These are phyloP conservation scores for Galago senegalensis DNA, from an alignment of 2,797 vertebrate species.

Conservation along the genomic window DNA sequence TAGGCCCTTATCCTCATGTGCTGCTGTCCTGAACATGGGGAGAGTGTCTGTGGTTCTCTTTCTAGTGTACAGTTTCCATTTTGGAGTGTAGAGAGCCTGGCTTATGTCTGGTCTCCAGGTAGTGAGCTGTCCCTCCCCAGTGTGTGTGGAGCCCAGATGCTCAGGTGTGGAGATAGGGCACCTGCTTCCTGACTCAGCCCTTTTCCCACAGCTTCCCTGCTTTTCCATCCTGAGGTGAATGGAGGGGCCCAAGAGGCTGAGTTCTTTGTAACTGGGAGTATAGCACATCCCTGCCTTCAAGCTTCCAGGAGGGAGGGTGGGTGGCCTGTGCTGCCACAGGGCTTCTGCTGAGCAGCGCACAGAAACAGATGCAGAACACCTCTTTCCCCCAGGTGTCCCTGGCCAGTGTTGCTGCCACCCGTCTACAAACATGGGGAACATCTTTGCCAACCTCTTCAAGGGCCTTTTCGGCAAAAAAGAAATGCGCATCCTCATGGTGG, in stretches of 20 bases:
- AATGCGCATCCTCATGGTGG: slow-evolving; percentile 99
- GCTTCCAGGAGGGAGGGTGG: neutral
- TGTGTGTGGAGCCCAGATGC: neutral
- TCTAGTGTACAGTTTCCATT: neutral
- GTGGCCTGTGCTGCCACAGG: neutral
- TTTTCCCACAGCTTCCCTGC: neutral
- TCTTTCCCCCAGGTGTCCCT: slow-evolving; percentile 86
- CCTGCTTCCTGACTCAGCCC: neutral
- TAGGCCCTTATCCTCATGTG: neutral
- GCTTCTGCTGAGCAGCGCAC: neutral
- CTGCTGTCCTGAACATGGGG: neutral
- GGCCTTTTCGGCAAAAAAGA: slow-evolving; percentile 97
- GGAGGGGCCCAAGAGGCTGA: neutral
- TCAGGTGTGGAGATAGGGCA: neutral
- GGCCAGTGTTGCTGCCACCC: slow-evolving; percentile 82
- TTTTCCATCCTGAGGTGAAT: neutral
- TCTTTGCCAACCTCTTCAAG: slow-evolving; percentile 94
- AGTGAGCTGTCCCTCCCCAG: neutral
- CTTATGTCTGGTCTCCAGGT: neutral
- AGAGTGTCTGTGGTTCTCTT: neutral
- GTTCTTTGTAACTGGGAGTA: neutral
- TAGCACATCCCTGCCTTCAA: neutral
- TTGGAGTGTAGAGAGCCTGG: neutral
- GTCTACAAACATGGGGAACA: slow-evolving; percentile 93
- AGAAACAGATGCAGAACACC: neutral